phyloP scores from a whole-genome alignment of 2,797 vertebrate genomes.

The Simalia tracyae region DNA sequence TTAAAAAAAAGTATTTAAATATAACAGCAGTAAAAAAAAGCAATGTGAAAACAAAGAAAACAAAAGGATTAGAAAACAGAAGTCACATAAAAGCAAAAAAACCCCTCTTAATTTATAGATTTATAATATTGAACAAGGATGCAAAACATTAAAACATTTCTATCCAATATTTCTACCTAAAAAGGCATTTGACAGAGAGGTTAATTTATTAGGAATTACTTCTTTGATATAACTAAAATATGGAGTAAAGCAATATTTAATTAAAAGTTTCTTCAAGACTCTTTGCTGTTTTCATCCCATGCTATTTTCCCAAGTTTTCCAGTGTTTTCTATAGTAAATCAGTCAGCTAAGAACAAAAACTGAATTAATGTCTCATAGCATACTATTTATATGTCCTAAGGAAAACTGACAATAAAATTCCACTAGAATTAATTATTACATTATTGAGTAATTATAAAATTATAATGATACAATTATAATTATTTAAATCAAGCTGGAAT shows the following conservation, averaged over 20 bases:
- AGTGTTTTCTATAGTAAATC: neutral
- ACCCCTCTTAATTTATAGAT: neutral
- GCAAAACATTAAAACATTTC: neutral
- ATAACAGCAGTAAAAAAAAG: neutral
- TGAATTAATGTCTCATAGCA: neutral
- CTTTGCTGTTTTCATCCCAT: neutral
- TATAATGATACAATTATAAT: neutral
- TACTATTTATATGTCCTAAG: neutral
- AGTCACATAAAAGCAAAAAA: neutral
- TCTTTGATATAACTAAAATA: neutral
- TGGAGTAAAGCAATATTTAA: neutral
- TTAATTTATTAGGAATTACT: neutral
- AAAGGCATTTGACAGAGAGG: neutral
- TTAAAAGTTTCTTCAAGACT: neutral
- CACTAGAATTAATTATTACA: neutral
- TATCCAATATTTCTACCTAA: neutral
- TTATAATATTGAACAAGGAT: neutral
- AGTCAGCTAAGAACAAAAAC: neutral
- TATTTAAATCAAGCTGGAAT: neutral
- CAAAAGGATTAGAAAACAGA: neutral
- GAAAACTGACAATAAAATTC: neutral
- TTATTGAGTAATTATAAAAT: neutral
- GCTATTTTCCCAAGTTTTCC: neutral
- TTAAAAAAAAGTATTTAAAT: neutral
- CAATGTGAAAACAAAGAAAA: neutral